Evolutionary conservation across 2,797 vertebrate genomes (phyloP).

Genomic region (Apogon talboti): DNA sequence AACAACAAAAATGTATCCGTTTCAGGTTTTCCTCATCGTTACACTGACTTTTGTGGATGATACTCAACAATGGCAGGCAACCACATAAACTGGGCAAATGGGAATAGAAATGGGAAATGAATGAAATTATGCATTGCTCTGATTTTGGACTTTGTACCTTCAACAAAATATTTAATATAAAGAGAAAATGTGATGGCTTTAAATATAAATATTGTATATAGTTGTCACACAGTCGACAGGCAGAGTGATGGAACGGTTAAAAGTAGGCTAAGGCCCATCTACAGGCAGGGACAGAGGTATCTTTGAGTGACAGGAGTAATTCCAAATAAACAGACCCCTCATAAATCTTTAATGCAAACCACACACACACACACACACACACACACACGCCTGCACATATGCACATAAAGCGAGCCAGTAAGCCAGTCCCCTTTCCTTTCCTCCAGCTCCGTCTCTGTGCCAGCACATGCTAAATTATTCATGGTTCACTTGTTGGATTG

Average conservation of each 20-base stretch:
- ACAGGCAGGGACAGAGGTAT: conserved; percentile 9
- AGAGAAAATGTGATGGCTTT: no score
- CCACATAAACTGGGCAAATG: no score
- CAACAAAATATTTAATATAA: no score
- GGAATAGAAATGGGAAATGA: no score
- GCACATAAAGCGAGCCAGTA: conserved; percentile 24
- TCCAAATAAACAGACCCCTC: conserved; percentile 65
- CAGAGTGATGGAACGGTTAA: conserved; percentile 2
- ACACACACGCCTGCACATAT: conserved; percentile 10
- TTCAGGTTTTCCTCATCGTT: no score
- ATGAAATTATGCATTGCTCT: no score
- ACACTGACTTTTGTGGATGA: no score
- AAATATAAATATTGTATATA: no score
- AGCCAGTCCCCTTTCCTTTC: conserved; percentile 44
- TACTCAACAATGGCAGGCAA: no score
- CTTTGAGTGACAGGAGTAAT: conserved; percentile 63
- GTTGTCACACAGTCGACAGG: no score
- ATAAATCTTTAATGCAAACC: conserved; percentile 66
- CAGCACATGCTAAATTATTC: conserved; percentile 79
- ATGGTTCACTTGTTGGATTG: conserved; percentile 75
- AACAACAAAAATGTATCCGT: no score
- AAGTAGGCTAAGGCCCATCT: background rate
- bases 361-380: conserved; percentile 20
- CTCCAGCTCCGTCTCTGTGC: conserved; percentile 52
- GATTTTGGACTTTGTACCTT: no score